These are phyloP conservation scores for Centruroides vittatus DNA, from an alignment of 1,140 invertebrate genomes.

Conservation along the genomic window DNA sequence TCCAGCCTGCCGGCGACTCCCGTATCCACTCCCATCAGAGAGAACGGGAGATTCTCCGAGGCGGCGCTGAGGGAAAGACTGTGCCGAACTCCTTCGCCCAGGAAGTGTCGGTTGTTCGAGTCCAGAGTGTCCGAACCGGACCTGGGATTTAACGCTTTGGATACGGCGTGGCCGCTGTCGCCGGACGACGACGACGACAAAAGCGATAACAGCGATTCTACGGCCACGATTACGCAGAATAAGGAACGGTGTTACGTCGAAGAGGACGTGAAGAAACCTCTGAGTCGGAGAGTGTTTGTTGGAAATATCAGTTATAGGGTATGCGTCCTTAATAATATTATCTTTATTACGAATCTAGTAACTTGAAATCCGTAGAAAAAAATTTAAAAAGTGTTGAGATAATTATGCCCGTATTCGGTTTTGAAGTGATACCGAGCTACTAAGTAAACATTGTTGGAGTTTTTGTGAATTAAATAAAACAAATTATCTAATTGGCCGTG, in stretches of 20 bases:
- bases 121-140: slow-evolving; percentile 15
- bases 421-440: no score
- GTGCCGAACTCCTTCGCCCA: slow-evolving; percentile 22
- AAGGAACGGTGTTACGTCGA: not conserved
- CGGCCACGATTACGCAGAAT: slow-evolving; percentile 4
- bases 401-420: no score
- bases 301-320: slow-evolving; percentile 15
- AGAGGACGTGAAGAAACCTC: not conserved
- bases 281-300: slow-evolving; percentile 14
- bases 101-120: slow-evolving; percentile 19
- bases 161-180: slow-evolving; percentile 11
- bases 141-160: slow-evolving; percentile 12
- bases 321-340: not conserved
- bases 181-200: slow-evolving; percentile 14
- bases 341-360: no score
- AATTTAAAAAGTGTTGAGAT: no score
- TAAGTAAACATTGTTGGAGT: no score
- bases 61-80: slow-evolving; percentile 19
- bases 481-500: no score
- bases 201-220: slow-evolving; percentile 6
- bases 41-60: slow-evolving; percentile 21
- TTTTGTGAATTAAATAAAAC: no score
- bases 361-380: no score
- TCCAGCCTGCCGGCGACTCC: slow-evolving; percentile 25
- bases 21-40: slow-evolving; percentile 22